These are phyloP conservation scores for Drosophila colorata DNA, from an alignment of 2,888 invertebrate species.

Conservation along the genomic window DNA sequence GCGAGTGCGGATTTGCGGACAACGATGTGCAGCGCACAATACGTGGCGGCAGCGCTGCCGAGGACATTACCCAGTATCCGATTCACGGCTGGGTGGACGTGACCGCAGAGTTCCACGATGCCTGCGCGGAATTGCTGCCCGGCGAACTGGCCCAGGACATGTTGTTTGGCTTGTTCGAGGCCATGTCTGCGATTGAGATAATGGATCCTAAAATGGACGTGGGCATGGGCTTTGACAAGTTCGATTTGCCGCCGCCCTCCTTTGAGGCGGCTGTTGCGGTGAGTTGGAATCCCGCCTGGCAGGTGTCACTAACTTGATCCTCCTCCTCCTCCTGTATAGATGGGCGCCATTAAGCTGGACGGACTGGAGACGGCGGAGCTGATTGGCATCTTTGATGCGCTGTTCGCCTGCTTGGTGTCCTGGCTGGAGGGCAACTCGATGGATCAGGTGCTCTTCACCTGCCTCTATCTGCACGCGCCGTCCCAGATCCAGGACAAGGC, in stretches of 20 bases:
- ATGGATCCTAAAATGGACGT: constrained; percentile 99
- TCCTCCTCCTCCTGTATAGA: constrained; percentile 84
- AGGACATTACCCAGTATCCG: constrained; percentile 82
- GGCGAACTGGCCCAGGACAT: constrained; percentile 97
- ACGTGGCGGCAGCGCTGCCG: constrained; percentile 67
- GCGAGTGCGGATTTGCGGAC: constrained; percentile 76
- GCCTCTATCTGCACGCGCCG: constrained; percentile 97
- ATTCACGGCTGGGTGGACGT: constrained; percentile 84
- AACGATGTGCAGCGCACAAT: constrained; percentile 74
- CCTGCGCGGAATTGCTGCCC: constrained; percentile 90
- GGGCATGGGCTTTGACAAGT: constrained; percentile 97
- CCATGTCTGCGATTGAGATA: constrained; percentile 99
- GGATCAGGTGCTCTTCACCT: constrained; percentile 98
- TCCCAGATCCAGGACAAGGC: constrained; percentile 92
- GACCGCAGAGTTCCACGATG: constrained; percentile 87
- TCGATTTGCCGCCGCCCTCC: constrained; percentile 92
- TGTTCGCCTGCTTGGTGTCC: constrained; percentile 96
- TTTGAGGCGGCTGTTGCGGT: constrained; percentile 95
- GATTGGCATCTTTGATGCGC: constrained; percentile 97
- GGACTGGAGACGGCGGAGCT: constrained; percentile 91
- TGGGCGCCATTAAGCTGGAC: constrained; percentile 91
- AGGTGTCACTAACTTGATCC: background rate
- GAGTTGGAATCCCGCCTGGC: constrained; percentile 48
- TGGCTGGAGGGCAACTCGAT: constrained; percentile 99
- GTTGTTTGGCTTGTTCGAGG: constrained; percentile 96